A percentile compares a stretch with the other conserved stretches of the same genome.
Conservation (phyloP, 2,797 vertebrate genomes). For the Takifugu rubripes region DNA sequence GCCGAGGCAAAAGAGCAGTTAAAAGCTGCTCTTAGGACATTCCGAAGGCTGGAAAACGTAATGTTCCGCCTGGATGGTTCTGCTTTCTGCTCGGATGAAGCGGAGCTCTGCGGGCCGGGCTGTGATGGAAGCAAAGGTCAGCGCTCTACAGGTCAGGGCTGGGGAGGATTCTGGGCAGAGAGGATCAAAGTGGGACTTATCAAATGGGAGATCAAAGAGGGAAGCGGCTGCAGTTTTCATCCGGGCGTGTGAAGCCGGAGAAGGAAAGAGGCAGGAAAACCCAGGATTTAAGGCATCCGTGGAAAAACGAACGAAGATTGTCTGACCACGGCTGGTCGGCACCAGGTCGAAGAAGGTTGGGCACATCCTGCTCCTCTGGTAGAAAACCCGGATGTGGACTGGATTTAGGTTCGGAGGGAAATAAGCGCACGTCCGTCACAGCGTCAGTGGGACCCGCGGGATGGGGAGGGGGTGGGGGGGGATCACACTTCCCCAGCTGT, state of each 20-base stretch:
- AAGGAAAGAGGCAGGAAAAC: too few relatives aligned
- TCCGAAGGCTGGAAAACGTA: constrained; percentile 29
- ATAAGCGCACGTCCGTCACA: too few relatives aligned
- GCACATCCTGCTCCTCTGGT: not conserved
- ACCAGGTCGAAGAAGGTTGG: too few relatives aligned
- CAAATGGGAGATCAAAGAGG: constrained; percentile 8
- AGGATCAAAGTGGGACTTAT: not conserved
- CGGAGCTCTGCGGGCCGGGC: constrained; percentile 9
- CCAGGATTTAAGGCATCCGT: too few relatives aligned
- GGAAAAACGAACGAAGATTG: constrained; percentile 3
- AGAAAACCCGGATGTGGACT: too few relatives aligned
- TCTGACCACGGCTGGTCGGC: too few relatives aligned
- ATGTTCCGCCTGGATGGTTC: constrained; percentile 16
- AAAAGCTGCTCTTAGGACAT: constrained; percentile 13
- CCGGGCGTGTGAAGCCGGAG: too few relatives aligned
- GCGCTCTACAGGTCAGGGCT: constrained; percentile 16
- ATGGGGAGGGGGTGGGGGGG: not conserved
- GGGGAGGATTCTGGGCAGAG: not conserved
- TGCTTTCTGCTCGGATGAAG: constrained; percentile 18
- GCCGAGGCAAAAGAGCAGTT: not conserved
- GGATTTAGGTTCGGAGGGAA: too few relatives aligned
- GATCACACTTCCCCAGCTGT: not conserved
- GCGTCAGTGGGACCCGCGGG: too few relatives aligned
- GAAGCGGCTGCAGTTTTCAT: constrained; percentile 1
- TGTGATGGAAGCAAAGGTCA: constrained; percentile 40